phyloP scores from a whole-genome alignment of 2,888 invertebrate species.

The Archips crataeganus region DNA sequence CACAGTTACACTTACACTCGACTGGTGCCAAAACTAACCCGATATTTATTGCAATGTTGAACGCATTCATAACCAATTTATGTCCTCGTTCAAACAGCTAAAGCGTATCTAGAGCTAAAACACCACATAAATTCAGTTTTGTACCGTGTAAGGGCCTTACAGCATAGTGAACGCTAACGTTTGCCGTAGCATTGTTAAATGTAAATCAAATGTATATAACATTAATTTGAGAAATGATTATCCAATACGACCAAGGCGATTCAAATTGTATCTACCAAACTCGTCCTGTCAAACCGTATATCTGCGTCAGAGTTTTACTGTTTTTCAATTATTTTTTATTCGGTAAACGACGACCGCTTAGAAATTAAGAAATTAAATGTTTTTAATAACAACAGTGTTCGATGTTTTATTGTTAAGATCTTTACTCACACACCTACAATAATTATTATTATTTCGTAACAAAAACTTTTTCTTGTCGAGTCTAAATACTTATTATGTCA shows the following conservation, averaged over 20 bases:
- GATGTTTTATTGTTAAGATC: not conserved
- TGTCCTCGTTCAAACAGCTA: slow-evolving; percentile 28
- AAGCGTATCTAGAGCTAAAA: slow-evolving; percentile 22
- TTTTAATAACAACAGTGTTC: not conserved
- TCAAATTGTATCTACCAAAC: too few relatives aligned
- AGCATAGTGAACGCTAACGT: not conserved
- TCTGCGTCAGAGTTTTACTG: too few relatives aligned
- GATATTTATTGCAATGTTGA: slow-evolving; percentile 32
- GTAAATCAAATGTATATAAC: not conserved
- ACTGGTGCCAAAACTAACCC: slow-evolving; percentile 37
- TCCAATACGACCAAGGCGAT: too few relatives aligned
- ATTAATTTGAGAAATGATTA: too few relatives aligned
- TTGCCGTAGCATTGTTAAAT: not conserved
- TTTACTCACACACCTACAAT: too few relatives aligned
- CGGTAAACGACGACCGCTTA: too few relatives aligned
- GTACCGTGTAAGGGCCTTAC: slow-evolving; percentile 1
- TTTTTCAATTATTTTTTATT: too few relatives aligned
- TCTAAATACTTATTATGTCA: not conserved
- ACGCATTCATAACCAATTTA: slow-evolving; percentile 37
- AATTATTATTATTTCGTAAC: not conserved
- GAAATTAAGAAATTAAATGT: not conserved
- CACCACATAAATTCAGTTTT: slow-evolving; percentile 12
- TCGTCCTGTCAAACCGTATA: too few relatives aligned
- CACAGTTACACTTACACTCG: slow-evolving; percentile 18
- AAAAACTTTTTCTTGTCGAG: not conserved